These are phyloP conservation scores for Pseudeuparius sepicola DNA, from an alignment of 2,888 invertebrate genomes.

Conservation along the genomic window DNA sequence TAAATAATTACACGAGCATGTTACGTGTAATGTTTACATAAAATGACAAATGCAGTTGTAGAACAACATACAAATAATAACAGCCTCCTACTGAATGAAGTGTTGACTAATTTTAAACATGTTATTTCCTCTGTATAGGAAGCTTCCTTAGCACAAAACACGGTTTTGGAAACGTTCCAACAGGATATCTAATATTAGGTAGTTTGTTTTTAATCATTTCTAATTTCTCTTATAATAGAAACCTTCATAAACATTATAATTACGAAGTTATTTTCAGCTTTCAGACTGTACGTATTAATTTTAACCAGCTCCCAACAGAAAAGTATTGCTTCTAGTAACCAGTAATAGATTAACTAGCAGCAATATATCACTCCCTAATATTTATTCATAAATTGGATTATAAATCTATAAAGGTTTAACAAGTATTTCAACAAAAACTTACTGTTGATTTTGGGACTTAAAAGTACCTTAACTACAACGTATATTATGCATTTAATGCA, in stretches of 20 bases:
- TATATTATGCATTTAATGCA: too few species aligned
- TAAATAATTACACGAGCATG: constrained; percentile 3
- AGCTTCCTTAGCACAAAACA: constrained; percentile 35
- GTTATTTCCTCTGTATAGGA: constrained; percentile 34
- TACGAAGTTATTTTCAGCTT: constrained; percentile 25
- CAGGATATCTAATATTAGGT: constrained; percentile 40
- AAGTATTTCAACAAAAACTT: too few species aligned
- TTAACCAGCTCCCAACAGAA: too few species aligned
- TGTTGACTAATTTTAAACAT: constrained; percentile 35
- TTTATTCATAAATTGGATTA: too few species aligned
- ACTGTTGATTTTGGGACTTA: too few species aligned
- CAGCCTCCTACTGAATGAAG: constrained; percentile 28
- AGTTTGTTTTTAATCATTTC: constrained; percentile 35
- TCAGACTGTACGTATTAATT: too few species aligned
- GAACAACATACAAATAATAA: constrained; percentile 27
- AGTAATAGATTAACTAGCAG: too few species aligned
- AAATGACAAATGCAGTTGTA: constrained; percentile 23
- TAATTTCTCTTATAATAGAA: constrained; percentile 31
- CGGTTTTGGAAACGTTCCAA: too few species aligned
- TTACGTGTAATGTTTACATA: constrained; percentile 20
- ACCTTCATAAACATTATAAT: constrained; percentile 26
- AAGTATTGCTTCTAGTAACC: too few species aligned
- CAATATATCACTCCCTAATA: too few species aligned
- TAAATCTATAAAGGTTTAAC: too few species aligned
- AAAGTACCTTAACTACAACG: too few species aligned